Percentiles rank a stretch among this genome's conserved stretches.
Conservation (phyloP, 2,888 invertebrate species). For the Ctenicera cuprea region DNA sequence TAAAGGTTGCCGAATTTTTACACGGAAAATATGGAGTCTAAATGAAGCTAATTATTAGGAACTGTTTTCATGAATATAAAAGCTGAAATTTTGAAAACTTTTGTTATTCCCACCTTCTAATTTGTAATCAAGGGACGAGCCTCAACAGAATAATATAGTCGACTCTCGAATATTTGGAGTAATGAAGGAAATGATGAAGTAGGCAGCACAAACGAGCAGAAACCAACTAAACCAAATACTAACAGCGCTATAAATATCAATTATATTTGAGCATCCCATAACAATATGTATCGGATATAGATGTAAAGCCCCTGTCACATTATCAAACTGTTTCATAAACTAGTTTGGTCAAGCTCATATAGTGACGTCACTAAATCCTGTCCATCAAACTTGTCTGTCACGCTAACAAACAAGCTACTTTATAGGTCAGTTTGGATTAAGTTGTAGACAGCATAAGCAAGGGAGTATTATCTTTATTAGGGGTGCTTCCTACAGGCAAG, state of each 20-base stretch:
- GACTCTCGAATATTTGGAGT: slow-evolving; percentile 11
- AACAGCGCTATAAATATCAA: slow-evolving; percentile 11
- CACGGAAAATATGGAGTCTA: neutral
- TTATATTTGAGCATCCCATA: neutral
- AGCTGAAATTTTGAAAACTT: slow-evolving; percentile 4
- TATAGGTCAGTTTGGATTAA: no score
- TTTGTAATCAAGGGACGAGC: slow-evolving; percentile 15
- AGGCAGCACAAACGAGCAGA: neutral
- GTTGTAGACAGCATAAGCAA: no score
- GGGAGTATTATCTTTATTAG: no score
- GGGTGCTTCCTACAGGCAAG: no score
- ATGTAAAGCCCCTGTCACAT: no score
- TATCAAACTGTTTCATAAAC: neutral
- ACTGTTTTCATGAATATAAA: slow-evolving; percentile 11
- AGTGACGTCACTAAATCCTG: no score
- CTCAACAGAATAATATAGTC: slow-evolving; percentile 13
- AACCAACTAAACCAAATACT: neutral
- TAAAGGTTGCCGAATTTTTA: slow-evolving; percentile 10
- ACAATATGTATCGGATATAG: no score
- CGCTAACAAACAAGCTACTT: no score
- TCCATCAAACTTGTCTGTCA: no score
- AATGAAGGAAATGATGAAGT: slow-evolving; percentile 10
- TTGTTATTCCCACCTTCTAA: neutral
- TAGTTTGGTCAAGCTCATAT: neutral
- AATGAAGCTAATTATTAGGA: slow-evolving; percentile 20